phyloP scores from a whole-genome alignment of 2,797 vertebrate species.

The Gymnothorax reevesii region DNA sequence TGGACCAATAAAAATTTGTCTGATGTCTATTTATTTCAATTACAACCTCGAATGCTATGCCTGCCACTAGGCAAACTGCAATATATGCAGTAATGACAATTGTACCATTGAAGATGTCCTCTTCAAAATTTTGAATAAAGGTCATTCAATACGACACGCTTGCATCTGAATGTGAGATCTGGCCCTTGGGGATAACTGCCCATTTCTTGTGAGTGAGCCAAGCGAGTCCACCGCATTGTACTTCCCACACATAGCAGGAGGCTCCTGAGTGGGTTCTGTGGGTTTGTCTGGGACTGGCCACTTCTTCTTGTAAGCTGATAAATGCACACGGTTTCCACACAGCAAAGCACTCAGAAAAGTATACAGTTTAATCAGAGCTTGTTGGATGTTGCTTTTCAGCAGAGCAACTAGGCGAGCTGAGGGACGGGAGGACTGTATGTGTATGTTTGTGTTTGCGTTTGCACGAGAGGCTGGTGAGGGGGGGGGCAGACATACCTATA shows the following conservation, averaged over 20 bases:
- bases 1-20: background rate
- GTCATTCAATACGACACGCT: background rate
- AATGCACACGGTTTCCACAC: background rate
- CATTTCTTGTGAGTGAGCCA: slow-evolving; percentile 5
- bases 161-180: background rate
- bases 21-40: background rate
- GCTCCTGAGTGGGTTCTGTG: background rate
- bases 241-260: background rate
- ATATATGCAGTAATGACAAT: background rate
- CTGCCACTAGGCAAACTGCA: background rate
- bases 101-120: background rate
- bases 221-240: background rate
- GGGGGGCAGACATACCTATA: background rate
- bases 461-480: background rate
- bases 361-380: background rate
- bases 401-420: background rate
- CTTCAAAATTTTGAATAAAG: background rate
- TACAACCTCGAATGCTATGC: background rate
- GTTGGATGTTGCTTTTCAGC: background rate
- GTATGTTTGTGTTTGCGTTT: background rate
- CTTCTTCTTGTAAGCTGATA: background rate
- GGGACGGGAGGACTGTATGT: background rate
- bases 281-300: background rate
- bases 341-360: background rate
- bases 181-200: background rate